Percentiles rank a stretch among this genome's conserved stretches.
phyloP scores from a whole-genome alignment of 1,140 invertebrate species.

The Tetraneura akinire region DNA sequence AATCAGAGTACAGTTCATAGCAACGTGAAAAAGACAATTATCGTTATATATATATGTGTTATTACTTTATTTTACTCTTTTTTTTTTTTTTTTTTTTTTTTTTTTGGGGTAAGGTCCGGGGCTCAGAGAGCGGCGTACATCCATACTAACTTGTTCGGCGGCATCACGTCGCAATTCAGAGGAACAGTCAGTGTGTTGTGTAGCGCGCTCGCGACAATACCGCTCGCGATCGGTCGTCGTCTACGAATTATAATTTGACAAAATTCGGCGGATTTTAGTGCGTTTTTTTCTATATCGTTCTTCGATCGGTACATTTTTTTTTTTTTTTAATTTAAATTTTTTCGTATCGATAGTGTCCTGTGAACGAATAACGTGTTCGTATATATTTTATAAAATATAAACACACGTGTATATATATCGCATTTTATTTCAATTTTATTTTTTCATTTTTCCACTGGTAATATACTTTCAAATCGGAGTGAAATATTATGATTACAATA shows the following conservation, averaged over 20 bases:
- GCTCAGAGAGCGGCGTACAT: conserved; percentile 33
- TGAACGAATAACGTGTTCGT: too few species aligned
- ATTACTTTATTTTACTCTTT: too few species aligned
- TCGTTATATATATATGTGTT: neutral
- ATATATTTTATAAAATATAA: neutral
- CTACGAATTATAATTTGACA: neutral
- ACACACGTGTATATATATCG: neutral
- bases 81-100: neutral
- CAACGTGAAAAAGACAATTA: neutral
- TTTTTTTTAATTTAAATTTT: conserved; percentile 7
- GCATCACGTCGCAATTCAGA: conserved; percentile 26
- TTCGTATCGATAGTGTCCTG: neutral
- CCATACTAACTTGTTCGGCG: conserved; percentile 10
- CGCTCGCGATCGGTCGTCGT: conserved; percentile 16
- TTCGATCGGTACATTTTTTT: too few species aligned
- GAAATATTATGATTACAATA: neutral
- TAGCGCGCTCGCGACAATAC: conserved; percentile 46
- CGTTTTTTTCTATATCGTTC: too few species aligned
- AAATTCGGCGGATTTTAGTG: neutral
- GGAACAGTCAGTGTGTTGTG: conserved; percentile 46
- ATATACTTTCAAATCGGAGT: neutral
- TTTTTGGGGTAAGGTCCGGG: conserved; percentile 19
- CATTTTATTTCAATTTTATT: too few species aligned
- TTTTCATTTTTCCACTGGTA: neutral
- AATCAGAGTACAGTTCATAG: neutral